Evolutionary conservation across 2,888 invertebrate genomes (phyloP).

Genomic region (Meiosimyza decipiens): DNA sequence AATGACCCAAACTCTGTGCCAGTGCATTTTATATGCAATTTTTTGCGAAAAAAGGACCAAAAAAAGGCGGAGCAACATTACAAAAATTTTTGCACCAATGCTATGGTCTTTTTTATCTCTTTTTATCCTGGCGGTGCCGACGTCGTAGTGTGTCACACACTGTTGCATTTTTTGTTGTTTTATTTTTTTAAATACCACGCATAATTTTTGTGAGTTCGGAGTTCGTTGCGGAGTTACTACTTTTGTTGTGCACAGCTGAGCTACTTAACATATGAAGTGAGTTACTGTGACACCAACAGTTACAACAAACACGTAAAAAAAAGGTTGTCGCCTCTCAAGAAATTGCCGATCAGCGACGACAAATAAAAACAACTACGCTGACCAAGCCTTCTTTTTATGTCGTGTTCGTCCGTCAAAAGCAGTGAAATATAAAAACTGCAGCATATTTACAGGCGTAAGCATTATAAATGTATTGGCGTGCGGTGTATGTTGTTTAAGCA

Average conservation of each 20-base stretch:
- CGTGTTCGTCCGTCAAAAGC: neutral
- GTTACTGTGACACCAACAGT: conserved; percentile 1
- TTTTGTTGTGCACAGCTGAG: too few species aligned
- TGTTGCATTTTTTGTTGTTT: neutral
- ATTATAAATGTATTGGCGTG: too few species aligned
- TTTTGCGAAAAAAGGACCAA: conserved; percentile 14
- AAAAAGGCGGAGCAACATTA: conserved; percentile 13
- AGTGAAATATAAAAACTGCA: neutral
- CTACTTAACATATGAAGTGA: neutral
- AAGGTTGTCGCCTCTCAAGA: conserved; percentile 10
- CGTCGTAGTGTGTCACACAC: neutral
- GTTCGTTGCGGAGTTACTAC: neutral
- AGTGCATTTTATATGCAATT: neutral
- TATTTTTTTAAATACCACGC: neutral
- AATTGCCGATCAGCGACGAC: neutral
- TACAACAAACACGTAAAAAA: neutral
- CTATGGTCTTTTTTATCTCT: conserved; percentile 6
- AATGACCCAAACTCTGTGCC: too few species aligned
- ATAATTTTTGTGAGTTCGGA: conserved; percentile 9
- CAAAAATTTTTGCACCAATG: conserved; percentile 17
- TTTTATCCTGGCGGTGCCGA: neutral
- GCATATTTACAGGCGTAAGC: too few species aligned
- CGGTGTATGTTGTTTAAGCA: too few species aligned
- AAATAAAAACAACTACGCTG: conserved; percentile 12
- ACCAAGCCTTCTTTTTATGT: conserved; percentile 15